Conservation (phyloP, 2,888 invertebrate genomes). For the Cryptocephalus primarius region DNA sequence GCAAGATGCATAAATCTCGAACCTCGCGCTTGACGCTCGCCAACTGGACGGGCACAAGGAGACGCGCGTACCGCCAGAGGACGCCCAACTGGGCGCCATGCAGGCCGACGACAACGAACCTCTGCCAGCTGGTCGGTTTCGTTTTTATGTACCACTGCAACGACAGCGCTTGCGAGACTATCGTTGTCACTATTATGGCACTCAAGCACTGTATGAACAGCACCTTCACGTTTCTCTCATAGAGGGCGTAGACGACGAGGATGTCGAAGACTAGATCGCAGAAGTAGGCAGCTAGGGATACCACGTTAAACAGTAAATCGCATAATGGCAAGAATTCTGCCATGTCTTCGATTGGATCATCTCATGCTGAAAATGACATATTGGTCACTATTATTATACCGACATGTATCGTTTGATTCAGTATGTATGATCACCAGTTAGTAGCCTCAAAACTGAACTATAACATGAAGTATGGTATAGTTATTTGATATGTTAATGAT, state of each 20-base stretch:
- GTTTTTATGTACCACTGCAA: constrained; percentile 47
- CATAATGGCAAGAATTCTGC: constrained; percentile 83
- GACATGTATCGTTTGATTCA: too few species aligned
- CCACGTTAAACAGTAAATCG: constrained; percentile 85
- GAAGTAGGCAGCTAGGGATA: constrained; percentile 80
- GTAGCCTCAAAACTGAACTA: too few species aligned
- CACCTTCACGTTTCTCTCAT: constrained; percentile 52
- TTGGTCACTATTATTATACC: too few species aligned
- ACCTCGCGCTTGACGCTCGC: constrained; percentile 76
- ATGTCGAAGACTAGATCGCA: constrained; percentile 86
- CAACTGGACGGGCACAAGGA: constrained; percentile 75
- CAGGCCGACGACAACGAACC: constrained; percentile 45
- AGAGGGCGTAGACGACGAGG: constrained; percentile 73
- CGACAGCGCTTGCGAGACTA: constrained; percentile 67
- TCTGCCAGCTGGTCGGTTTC: constrained; percentile 35
- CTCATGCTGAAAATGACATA: constrained; percentile 24
- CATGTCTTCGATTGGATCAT: constrained; percentile 38
- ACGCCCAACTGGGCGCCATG: constrained; percentile 63
- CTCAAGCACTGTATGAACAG: constrained; percentile 59
- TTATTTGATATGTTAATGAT: too few species aligned
- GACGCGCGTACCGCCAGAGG: constrained; percentile 71
- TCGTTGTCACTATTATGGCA: constrained; percentile 59
- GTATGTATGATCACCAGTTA: too few species aligned
- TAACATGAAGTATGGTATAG: too few species aligned
- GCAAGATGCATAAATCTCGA: constrained; percentile 59